Conservation (phyloP, 1,140 invertebrate species). For the Diabrotica virgifera region DNA sequence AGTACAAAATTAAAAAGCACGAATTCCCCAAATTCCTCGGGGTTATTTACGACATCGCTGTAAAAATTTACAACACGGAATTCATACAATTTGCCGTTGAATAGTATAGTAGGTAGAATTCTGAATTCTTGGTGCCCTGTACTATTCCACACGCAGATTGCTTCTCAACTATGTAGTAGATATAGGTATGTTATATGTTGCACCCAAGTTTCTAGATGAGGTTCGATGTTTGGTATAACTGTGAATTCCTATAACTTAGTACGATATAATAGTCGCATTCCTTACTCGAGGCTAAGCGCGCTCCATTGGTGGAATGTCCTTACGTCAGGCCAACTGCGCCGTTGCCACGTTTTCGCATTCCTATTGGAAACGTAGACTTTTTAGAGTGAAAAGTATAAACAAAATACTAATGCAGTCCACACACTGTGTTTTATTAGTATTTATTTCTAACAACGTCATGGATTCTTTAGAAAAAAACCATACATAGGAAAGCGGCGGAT, state of each 20-base stretch:
- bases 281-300: constrained; percentile 28
- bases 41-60: not conserved
- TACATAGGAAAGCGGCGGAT: too few relatives aligned
- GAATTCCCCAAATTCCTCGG: not conserved
- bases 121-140: not conserved
- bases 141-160: not conserved
- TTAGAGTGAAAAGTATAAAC: too few relatives aligned
- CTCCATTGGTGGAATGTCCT: constrained; percentile 28
- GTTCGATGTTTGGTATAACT: constrained; percentile 8
- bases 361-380: not conserved
- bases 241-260: constrained; percentile 20
- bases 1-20: too few relatives aligned
- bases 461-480: too few relatives aligned
- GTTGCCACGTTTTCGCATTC: not conserved
- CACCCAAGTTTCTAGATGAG: constrained; percentile 1
- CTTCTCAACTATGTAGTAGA: too few relatives aligned
- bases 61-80: not conserved
- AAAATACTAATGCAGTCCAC: too few relatives aligned
- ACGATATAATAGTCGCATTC: constrained; percentile 36
- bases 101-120: not conserved
- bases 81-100: not conserved
- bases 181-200: not conserved
- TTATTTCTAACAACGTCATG: too few relatives aligned
- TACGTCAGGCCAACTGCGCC: constrained; percentile 26
- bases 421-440: too few relatives aligned